Evolutionary conservation across 1,140 invertebrate genomes (phyloP).

Genomic region (Berghia stephanieae): DNA sequence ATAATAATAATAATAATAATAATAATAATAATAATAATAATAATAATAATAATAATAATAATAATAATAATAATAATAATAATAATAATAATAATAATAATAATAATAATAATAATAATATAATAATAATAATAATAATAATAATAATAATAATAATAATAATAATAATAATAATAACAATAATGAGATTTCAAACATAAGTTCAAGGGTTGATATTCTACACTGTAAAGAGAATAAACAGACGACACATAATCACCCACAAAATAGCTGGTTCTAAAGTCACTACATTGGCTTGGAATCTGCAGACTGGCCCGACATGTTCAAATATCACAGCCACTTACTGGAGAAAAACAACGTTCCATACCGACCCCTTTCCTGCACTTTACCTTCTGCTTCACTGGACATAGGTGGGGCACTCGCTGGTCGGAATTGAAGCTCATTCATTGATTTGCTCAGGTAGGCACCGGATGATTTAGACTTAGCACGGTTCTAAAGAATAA

Average conservation of each 20-base stretch:
- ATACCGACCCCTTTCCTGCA: conserved; percentile 12
- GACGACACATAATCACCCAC: too few species aligned
- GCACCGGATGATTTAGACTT: background rate
- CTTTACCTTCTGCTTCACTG: conserved; percentile 31
- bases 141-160: too few species aligned
- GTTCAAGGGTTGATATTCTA: too few species aligned
- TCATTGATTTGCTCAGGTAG: background rate
- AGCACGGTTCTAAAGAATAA: too few species aligned
- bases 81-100: background rate
- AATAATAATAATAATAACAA: too few species aligned
- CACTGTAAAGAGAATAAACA: too few species aligned
- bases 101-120: background rate
- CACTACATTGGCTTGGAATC: too few species aligned
- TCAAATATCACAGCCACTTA: too few species aligned
- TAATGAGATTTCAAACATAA: too few species aligned
- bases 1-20: background rate
- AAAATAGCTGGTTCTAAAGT: too few species aligned
- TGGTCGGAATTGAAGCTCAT: background rate
- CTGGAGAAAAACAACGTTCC: conserved; percentile 22
- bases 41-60: background rate
- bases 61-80: background rate
- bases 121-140: too few species aligned
- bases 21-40: background rate
- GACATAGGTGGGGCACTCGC: background rate
- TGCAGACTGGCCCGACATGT: too few species aligned